phyloP scores from a whole-genome alignment of 2,113 vertebrate species.

The Sylvia atricapilla region DNA sequence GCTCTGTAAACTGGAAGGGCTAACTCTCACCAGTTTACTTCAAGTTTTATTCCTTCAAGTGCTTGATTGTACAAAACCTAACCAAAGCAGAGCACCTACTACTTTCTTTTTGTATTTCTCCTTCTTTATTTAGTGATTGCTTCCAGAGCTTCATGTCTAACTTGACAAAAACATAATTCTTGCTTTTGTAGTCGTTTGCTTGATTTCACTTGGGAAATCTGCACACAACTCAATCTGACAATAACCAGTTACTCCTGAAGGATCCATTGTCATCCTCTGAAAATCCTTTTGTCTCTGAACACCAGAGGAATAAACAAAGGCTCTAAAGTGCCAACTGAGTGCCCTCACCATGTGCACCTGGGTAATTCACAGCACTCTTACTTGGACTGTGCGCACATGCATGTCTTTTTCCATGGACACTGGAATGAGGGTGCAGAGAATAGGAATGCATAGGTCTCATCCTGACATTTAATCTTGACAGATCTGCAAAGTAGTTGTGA shows the following conservation, averaged over 20 bases:
- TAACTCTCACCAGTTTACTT: not conserved
- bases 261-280: not conserved
- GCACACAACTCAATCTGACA: not conserved
- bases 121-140: not conserved
- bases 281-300: not conserved
- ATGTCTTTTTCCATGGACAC: not conserved
- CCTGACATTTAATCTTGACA: not conserved
- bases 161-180: not conserved
- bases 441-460: not conserved
- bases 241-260: not conserved
- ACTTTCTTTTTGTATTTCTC: not conserved
- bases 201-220: not conserved
- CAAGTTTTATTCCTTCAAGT: not conserved
- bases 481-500: not conserved
- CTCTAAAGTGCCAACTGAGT: not conserved
- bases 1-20: not conserved
- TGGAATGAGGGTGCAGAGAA: not conserved
- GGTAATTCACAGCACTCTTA: not conserved
- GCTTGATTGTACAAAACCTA: not conserved
- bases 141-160: not conserved
- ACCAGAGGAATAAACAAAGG: not conserved
- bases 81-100: not conserved
- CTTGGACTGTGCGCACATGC: not conserved
- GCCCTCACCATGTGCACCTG: not conserved
- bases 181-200: not conserved